Evolutionary conservation across 2,113 vertebrate species (phyloP), one percentile per base, ranked within the genome.

Genomic region (Gnathonemus longibarbis): DNA sequence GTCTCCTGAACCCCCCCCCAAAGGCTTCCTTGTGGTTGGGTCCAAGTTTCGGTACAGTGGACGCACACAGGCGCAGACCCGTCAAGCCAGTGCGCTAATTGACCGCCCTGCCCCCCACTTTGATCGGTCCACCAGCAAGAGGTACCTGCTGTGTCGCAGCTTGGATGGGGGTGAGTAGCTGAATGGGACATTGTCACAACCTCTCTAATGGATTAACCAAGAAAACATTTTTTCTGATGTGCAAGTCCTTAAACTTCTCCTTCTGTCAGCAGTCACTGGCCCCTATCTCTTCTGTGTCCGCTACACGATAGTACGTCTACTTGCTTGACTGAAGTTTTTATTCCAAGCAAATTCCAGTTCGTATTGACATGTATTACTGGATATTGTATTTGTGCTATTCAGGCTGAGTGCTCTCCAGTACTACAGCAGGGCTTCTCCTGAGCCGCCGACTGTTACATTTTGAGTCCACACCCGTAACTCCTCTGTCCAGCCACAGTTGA

Each of bases 11-110:
- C 98, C 98, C 1, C 98, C 98, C 17, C 98, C 98, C 0, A 99
- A 99, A 92, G 98, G 98, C 39, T 99, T 99, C 94, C 94, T 99
- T 91, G 98, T 99, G 91, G 99, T 99, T 98, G 98, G 98, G 90
- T 99, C 98, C 91, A 99, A 99, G 96, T 99, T 99, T 90, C 96
- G 98, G 89, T 99, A 99, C 94, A 99, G 98, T 0, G 98, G 98
- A 49, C 96, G 98, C 90, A 99, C 98, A 0, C 98, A 99, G 95
- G 97, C 98, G 1, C 98, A 99, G 94, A 99, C 97, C 0, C 96
- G 98, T 48, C 98, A 99, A 94, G 98, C 98, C 93, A 99, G 98
- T 0, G 97, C 98, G 31, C 97, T 99, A 46, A 99, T 99, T 0
- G 98, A 99, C 93, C 93, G 98, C 0, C 98, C 98, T 0, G 98